Evolutionary conservation across 2,888 invertebrate genomes (phyloP).

Genomic region (Mesorhabditis belari): DNA sequence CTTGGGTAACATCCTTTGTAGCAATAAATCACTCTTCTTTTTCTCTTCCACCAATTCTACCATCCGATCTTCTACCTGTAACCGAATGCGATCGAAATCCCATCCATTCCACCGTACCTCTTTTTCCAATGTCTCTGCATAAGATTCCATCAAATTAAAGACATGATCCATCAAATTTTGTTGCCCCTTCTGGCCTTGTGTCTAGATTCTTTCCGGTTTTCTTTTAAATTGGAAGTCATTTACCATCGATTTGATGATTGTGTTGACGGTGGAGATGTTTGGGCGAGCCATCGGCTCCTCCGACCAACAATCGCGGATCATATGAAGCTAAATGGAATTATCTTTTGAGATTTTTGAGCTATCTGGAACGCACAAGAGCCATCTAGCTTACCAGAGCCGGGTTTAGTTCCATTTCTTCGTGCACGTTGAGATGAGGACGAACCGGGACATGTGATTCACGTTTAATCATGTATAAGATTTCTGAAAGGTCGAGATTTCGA

Average conservation of each 20-base stretch:
- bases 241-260: constrained; percentile 32
- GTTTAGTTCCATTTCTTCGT: constrained; percentile 27
- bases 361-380: too few species aligned
- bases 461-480: constrained; percentile 42
- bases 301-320: constrained; percentile 48
- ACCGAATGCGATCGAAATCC: neutral
- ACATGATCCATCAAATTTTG: constrained; percentile 50
- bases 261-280: constrained; percentile 33
- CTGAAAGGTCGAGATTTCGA: too few species aligned
- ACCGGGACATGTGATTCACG: constrained; percentile 25
- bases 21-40: constrained; percentile 39
- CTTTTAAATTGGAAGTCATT: too few species aligned
- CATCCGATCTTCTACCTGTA: constrained; percentile 35
- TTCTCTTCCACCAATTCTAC: constrained; percentile 44
- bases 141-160: constrained; percentile 44
- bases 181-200: constrained; percentile 12
- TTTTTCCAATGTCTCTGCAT: constrained; percentile 34
- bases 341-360: too few species aligned
- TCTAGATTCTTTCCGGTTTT: too few species aligned
- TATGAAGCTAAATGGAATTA: constrained; percentile 29
- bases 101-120: too few species aligned
- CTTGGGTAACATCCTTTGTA: constrained; percentile 46
- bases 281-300: constrained; percentile 42
- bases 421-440: constrained; percentile 23
- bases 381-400: constrained; percentile 30